Conservation (phyloP, 2,113 vertebrate species). For the Trichechus manatus region DNA sequence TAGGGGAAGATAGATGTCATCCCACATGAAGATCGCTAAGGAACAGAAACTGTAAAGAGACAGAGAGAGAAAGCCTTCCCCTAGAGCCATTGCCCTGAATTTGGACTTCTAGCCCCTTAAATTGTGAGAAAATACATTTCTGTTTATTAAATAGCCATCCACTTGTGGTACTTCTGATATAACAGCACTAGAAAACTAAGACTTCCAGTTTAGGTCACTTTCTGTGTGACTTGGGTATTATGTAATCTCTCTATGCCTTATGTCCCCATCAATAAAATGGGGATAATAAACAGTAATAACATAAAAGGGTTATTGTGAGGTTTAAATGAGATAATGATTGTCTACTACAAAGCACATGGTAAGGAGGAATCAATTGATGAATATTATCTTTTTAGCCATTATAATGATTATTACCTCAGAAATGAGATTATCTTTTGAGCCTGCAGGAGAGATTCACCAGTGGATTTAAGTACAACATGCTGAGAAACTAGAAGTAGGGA, state of each 20-base stretch:
- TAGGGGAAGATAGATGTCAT: no score
- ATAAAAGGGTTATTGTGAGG: not conserved
- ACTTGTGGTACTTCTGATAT: not conserved
- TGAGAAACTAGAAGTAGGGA: not conserved
- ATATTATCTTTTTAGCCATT: not conserved
- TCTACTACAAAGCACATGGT: not conserved
- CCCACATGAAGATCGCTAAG: no score
- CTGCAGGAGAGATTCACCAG: not conserved
- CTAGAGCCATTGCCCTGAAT: no score
- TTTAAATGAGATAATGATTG: not conserved
- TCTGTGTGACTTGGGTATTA: not conserved
- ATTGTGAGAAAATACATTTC: no score
- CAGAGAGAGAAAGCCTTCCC: no score
- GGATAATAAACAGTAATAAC: not conserved
- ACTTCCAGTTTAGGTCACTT: not conserved
- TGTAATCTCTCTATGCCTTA: not conserved
- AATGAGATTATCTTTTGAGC: not conserved
- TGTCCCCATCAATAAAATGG: not conserved
- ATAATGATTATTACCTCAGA: not conserved
- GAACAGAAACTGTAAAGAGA: no score
- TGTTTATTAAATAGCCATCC: not conserved
- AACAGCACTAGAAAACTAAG: not conserved
- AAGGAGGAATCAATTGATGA: not conserved
- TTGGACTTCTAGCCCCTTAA: no score
- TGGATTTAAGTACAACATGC: not conserved